Evolutionary conservation across 2,888 invertebrate species (phyloP).

Genomic region (Phrixothrix hirtus): DNA sequence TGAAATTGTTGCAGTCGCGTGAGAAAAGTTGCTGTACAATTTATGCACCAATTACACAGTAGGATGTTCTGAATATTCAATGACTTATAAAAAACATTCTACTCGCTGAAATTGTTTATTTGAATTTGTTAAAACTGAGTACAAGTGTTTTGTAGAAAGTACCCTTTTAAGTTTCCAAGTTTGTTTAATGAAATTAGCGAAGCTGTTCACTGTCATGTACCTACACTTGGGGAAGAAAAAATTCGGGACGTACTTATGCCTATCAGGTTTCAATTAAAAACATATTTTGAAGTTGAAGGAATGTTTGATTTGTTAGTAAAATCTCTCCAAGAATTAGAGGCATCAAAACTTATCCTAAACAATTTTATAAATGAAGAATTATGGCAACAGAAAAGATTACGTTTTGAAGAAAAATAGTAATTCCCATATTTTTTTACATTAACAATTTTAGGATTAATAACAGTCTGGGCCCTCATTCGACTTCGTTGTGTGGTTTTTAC

Average conservation of each 20-base stretch:
- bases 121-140: too few species aligned
- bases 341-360: background rate
- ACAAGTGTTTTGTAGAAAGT: background rate
- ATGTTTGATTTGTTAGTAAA: background rate
- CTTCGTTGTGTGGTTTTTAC: constrained; percentile 4
- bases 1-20: too few species aligned
- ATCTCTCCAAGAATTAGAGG: too few species aligned
- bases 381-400: background rate
- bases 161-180: background rate
- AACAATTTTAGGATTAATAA: constrained; percentile 8
- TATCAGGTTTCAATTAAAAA: constrained; percentile 1
- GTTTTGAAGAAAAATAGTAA: constrained; percentile 1
- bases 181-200: constrained; percentile 1
- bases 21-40: too few species aligned
- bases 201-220: too few species aligned
- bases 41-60: too few species aligned
- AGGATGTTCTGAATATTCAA: too few species aligned
- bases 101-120: too few species aligned
- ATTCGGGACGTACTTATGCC: constrained; percentile 1
- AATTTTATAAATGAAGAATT: constrained; percentile 3
- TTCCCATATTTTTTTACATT: constrained; percentile 2
- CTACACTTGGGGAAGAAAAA: constrained; percentile 6
- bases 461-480: background rate
- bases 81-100: too few species aligned
- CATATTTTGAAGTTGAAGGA: background rate